Evolutionary conservation across 2,888 invertebrate species (phyloP).

Genomic region (Eumacrocentrus americanus): DNA sequence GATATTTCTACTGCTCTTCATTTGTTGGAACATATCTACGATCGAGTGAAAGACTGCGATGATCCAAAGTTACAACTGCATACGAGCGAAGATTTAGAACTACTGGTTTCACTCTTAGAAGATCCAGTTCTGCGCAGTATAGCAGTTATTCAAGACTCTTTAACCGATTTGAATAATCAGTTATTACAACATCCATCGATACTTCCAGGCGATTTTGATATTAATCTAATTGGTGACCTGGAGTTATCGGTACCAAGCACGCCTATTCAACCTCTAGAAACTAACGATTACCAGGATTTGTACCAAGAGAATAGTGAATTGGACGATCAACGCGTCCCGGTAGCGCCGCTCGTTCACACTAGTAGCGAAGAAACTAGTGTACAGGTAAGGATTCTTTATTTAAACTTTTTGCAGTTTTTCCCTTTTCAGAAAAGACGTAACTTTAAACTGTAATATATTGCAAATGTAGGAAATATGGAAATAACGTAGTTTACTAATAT

Average conservation of each 20-base stretch:
- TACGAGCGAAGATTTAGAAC: slow-evolving; percentile 80
- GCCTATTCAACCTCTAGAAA: slow-evolving; percentile 52
- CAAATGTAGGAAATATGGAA: too few species aligned
- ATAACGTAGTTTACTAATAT: too few species aligned
- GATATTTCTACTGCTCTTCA: slow-evolving; percentile 91
- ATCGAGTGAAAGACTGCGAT: slow-evolving; percentile 82
- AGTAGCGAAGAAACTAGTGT: slow-evolving; percentile 57
- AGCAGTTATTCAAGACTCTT: slow-evolving; percentile 88
- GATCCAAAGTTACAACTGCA: slow-evolving; percentile 80
- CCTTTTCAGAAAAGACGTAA: too few species aligned
- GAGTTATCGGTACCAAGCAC: slow-evolving; percentile 57
- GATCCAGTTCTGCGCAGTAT: slow-evolving; percentile 92
- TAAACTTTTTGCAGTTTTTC: neutral
- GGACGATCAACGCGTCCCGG: slow-evolving; percentile 81
- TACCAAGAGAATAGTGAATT: slow-evolving; percentile 63
- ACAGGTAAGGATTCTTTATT: too few species aligned
- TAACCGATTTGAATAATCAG: slow-evolving; percentile 85
- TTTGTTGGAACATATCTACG: slow-evolving; percentile 86
- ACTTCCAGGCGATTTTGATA: slow-evolving; percentile 91
- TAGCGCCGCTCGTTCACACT: slow-evolving; percentile 68
- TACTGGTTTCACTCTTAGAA: slow-evolving; percentile 81
- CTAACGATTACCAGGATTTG: slow-evolving; percentile 54
- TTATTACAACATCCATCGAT: slow-evolving; percentile 90
- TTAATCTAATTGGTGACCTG: slow-evolving; percentile 75
- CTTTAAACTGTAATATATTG: too few species aligned